Evolutionary conservation across 2,888 invertebrate genomes (phyloP), one percentile per base, ranked within the genome.

Genomic region (Dorcus parallelipipedus): DNA sequence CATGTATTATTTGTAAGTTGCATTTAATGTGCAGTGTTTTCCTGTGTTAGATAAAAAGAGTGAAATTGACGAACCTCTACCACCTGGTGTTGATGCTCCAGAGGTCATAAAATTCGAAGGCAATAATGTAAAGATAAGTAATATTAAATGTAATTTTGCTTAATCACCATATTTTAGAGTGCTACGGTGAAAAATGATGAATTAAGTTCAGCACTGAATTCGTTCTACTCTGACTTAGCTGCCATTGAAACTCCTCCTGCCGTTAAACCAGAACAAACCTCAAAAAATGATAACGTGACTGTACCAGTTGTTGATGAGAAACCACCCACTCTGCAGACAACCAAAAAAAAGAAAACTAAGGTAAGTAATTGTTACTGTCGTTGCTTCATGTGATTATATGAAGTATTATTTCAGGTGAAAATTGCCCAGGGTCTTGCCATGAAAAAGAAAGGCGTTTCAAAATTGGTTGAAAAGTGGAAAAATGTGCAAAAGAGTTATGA

Each of bases 381-480:
- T 42, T 10, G 6, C 5, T 42, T 42, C 42, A 7, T 42, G 5
- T 42, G 6, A 17, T 38, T 17, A 48, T 48, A 49, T 10, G 40
- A 4, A n/a, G 54, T 41, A 41, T 52, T 62, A 64, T 54, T 80
- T 80, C 69, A 85, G 84, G 73, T 82, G 6, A 85, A 84, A 76
- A 70, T 84, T 42, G 76, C 78, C 1, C 78, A 79, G 52, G 84
- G 84, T n/a, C 76, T 87, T 42, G 79, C 85, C 3, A 80, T 87
- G 76, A 88, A 88, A 74, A 87, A 87, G 72, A 88, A 87, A 71
- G 86, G 86, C 60, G 85, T 88, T 38, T 84, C 87, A 2, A 83
- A 84, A 45, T 78, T 88, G 71, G 88, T 89, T 0, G 86, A 87
- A 54, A 88, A 88, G 67, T 89, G 89, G 89, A 86, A 88, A 74